Base-by-base conservation (phyloP, 2,797 vertebrate species). In the Picus viridis region DNA sequence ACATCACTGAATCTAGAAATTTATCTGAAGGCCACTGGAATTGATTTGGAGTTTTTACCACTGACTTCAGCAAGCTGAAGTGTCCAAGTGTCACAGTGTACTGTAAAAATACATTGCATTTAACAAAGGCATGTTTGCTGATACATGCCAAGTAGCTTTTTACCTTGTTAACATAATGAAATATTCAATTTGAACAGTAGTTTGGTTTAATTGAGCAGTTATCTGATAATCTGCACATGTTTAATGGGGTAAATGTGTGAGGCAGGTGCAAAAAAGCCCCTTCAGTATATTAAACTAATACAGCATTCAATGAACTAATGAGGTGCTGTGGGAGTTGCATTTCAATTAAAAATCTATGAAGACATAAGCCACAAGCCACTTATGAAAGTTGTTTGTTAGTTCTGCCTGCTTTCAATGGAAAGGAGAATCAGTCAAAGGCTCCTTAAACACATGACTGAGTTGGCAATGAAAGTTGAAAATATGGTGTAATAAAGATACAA, bases 191-290 rank as follows among this genome's bases (percentile, higher is more conserved):
- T 95, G 79, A 96, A 96, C 90, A 94, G 88, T 91, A 71, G 73
- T 92, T 90, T 90, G 70, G 76, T 95, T 93, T 95, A 97, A 95
- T 93, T 94, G 95, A 91, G 91, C 93, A 86, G 84, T 83, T 94
- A 69, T 89, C 80, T 87, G 83, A 81, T 93, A 92, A 90, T 94
- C 84, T 73, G 57, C 45, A 78, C 49, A 27, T 68, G 56, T 47
- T 86, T 93, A 94, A 93, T 95, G 61, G 91, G 73, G 89, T 89
- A 96, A 92, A 93, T 87, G 67, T 61, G 17, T 43, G 62, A 93
- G 77, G 89, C 95, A 96, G 95, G 91, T 94, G 86, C 75, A 91
- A 83, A 95, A 80, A 94, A 63, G 65, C 39, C 64, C 67, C 69
- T 81, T 90, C 73, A 80, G 91, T 85, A 94, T 91, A 97, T 95